These are phyloP conservation scores for Melanotaenia boesemani DNA, from an alignment of 2,797 vertebrate species.

Conservation along the genomic window DNA sequence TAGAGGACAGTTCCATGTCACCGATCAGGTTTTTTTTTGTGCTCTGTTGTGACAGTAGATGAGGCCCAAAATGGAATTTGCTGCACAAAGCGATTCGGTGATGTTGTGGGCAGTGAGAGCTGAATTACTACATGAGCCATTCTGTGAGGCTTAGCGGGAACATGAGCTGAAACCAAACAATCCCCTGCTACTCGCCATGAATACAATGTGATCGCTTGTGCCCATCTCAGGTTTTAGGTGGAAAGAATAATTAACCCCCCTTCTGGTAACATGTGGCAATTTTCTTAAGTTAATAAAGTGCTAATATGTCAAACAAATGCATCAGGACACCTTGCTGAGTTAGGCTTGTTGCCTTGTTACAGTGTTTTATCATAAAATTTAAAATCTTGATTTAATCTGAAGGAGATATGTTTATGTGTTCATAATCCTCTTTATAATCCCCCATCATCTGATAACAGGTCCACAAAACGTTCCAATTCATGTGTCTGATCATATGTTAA, in stretches of 20 bases:
- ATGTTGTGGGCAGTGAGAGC: constrained; percentile 41
- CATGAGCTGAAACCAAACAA: constrained; percentile 41
- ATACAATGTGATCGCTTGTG: constrained; percentile 41
- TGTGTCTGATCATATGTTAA: constrained; percentile 19
- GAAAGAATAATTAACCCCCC: constrained; percentile 62
- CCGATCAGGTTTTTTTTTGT: constrained; percentile 20
- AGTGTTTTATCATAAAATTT: constrained; percentile 31
- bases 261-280: constrained; percentile 57
- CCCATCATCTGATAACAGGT: constrained; percentile 19
- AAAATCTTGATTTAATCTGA: constrained; percentile 46
- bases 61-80: constrained; percentile 33
- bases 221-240: constrained; percentile 43
- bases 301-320: constrained; percentile 63
- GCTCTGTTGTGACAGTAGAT: constrained; percentile 25
- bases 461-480: not conserved
- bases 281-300: constrained; percentile 70
- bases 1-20: constrained; percentile 5
- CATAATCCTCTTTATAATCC: constrained; percentile 35
- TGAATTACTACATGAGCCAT: constrained; percentile 30
- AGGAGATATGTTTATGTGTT: constrained; percentile 31
- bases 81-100: constrained; percentile 33
- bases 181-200: constrained; percentile 35
- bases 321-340: constrained; percentile 39
- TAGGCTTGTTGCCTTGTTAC: constrained; percentile 71
- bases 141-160: constrained; percentile 19